Percentiles rank a stretch among this genome's conserved stretches.
phyloP scores from a whole-genome alignment of 2,888 invertebrate species.

The Geotrupes spiniger region DNA sequence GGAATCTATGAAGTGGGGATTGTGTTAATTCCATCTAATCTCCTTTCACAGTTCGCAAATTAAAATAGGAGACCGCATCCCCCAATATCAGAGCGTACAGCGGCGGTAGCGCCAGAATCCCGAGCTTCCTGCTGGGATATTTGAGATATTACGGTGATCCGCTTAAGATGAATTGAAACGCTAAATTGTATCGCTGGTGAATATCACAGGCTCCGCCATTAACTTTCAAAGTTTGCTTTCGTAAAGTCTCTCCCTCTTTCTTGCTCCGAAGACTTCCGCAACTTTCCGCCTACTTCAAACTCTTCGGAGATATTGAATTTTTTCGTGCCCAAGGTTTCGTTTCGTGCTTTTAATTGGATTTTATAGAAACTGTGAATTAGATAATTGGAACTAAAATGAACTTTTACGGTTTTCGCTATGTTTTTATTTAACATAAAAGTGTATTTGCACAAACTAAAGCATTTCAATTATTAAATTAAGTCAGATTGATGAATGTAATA shows the following conservation, averaged over 20 bases:
- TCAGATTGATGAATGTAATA: too few species aligned
- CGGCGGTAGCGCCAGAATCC: conserved; percentile 2
- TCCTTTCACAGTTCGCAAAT: conserved; percentile 28
- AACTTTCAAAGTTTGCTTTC: conserved; percentile 31
- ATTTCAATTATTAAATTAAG: too few species aligned
- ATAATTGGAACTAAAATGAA: conserved; percentile 5
- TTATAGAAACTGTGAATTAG: conserved; percentile 6
- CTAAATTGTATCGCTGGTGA: conserved; percentile 28
- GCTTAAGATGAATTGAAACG: conserved; percentile 33
- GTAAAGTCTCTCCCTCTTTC: conserved; percentile 18
- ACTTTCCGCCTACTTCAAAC: not conserved
- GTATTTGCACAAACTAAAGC: too few species aligned
- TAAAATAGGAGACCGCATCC: conserved; percentile 30
- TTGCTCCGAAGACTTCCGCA: not conserved
- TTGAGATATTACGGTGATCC: conserved; percentile 34
- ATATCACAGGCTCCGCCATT: conserved; percentile 28
- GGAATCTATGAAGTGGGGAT: conserved; percentile 31
- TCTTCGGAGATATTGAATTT: conserved; percentile 2
- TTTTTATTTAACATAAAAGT: too few species aligned
- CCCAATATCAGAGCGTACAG: conserved; percentile 17
- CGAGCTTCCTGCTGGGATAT: conserved; percentile 21
- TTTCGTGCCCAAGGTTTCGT: not conserved
- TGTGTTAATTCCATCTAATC: conserved; percentile 33
- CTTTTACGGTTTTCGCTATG: too few species aligned
- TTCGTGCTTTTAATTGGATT: conserved; percentile 6